Evolutionary conservation across 2,888 invertebrate genomes (phyloP), one percentile per base, ranked within the genome.

Genomic region (Macaria liturata): DNA sequence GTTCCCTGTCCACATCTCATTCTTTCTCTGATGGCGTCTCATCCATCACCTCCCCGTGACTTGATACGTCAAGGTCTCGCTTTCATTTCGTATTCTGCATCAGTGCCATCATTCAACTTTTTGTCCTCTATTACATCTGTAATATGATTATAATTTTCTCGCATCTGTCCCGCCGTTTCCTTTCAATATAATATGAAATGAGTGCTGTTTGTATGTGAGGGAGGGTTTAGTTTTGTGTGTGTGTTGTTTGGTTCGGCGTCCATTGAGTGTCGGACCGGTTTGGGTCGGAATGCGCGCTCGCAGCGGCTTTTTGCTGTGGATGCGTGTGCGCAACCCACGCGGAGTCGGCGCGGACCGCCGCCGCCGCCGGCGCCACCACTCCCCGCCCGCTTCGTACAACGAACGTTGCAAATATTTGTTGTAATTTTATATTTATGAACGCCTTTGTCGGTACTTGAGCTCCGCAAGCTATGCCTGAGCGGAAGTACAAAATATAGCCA

Each of bases 221-320:
- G 74, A 81, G 69, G 73, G 79, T 76, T 70, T 72, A 62, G 53
- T 83, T 76, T 83, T 59, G 73, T 68, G 72, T 68, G 76, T 43
- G 34, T 58, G 52, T 57, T 67, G 64, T 63, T 65, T 65, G 66
- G 70, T 74, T 85, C 86, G 89, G 86, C 83, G 77, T 81, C 82
- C 84, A 90, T 89, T 90, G 87, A 89, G 82, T 67, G 60, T 20
- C 59, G 71, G 83, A 90, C 90, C 89, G 90, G 91, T 90, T 88
- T 74, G 74, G 69, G 73, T 74, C 75, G 89, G 89, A 90, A 89
- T 89, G 89, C 86, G 82, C 68, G 71, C 77, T 73, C 71, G 74
- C 78, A 74, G 78, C 76, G 84, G 85, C 84, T 86, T 87, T 88
- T 87, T 87, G 87, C 84, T 80, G 81, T 71, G 71, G 81, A 72